Evolutionary conservation across 2,797 vertebrate species (phyloP).

Genomic region (Brachyrhaphis roseni): DNA sequence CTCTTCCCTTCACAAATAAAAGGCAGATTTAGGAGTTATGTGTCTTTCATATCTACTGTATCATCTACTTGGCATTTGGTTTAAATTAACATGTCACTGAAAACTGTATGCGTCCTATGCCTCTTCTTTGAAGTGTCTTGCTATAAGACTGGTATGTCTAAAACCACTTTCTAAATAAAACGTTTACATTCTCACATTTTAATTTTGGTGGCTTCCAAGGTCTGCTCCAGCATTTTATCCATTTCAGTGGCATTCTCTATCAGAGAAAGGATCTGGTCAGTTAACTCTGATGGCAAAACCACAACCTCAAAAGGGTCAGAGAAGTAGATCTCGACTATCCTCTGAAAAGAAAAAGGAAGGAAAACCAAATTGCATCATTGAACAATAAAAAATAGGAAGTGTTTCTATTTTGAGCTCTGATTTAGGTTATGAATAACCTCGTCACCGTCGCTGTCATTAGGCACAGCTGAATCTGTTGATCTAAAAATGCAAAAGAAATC

Average conservation of each 20-base stretch:
- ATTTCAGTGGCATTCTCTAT: slow-evolving; percentile 78
- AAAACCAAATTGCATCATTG: slow-evolving; percentile 1
- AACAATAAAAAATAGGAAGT: neutral
- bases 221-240: slow-evolving; percentile 75
- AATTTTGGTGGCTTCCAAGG: slow-evolving; percentile 59
- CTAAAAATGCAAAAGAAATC: slow-evolving; percentile 44
- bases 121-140: neutral
- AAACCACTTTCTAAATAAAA: neutral
- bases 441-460: slow-evolving; percentile 30
- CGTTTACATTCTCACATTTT: slow-evolving; percentile 73
- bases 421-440: slow-evolving; percentile 51
- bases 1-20: slow-evolving; percentile 72
- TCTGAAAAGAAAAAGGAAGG: slow-evolving; percentile 47
- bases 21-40: neutral
- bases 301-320: slow-evolving; percentile 84
- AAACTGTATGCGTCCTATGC: neutral
- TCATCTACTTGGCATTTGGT: neutral
- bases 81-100: neutral
- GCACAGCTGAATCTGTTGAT: slow-evolving; percentile 30
- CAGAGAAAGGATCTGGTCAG: slow-evolving; percentile 85
- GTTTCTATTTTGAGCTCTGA: neutral
- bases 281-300: slow-evolving; percentile 76
- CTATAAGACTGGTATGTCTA: neutral
- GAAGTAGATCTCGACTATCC: slow-evolving; percentile 84
- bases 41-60: neutral